These are phyloP conservation scores for Okapia johnstoni DNA, from an alignment of 2,113 vertebrate species.

Conservation along the genomic window DNA sequence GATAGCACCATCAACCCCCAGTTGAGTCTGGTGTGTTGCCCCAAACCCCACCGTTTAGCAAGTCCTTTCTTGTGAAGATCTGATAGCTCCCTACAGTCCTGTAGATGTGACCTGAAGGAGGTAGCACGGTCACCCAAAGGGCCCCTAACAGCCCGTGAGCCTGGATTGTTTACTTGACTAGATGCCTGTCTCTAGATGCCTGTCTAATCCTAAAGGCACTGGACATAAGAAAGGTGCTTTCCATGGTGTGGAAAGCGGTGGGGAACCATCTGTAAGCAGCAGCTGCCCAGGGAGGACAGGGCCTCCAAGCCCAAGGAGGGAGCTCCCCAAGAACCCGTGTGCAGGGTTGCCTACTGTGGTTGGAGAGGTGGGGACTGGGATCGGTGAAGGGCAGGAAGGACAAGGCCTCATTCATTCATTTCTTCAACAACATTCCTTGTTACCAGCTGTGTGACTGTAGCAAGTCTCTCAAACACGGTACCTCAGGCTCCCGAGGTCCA, in stretches of 20 bases:
- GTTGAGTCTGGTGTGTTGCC: neutral
- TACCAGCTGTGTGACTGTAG: neutral
- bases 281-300: neutral
- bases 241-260: neutral
- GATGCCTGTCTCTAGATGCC: neutral
- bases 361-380: too few relatives aligned
- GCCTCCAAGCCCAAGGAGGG: neutral
- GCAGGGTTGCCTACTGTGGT: too few relatives aligned
- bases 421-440: neutral
- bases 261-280: neutral
- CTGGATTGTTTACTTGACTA: neutral
- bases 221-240: neutral
- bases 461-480: neutral
- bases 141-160: neutral
- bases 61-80: neutral
- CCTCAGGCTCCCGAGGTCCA: neutral
- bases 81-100: neutral
- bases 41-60: neutral
- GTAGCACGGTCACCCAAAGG: rapidly evolving
- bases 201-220: too few relatives aligned
- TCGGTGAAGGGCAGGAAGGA: neutral
- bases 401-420: neutral
- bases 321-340: too few relatives aligned
- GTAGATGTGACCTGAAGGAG: neutral
- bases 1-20: neutral